Base-by-base conservation (phyloP, 2,113 vertebrate genomes). In the Perognathus longimembris region DNA sequence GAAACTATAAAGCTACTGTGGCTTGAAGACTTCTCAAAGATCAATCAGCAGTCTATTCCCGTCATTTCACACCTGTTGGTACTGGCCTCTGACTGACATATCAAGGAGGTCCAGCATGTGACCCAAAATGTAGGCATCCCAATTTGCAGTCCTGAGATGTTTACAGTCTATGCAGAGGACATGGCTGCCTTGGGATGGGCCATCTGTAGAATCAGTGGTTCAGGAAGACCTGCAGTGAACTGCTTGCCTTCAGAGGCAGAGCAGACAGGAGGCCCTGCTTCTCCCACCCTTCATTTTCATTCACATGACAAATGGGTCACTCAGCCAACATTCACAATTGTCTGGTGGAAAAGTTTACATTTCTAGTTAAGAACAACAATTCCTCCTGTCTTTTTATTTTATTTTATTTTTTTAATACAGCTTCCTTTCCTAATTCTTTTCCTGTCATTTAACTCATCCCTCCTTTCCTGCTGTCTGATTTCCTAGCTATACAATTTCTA, bases 331-430 rank as follows among this genome's bases (percentile, higher is more conserved):
- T 36, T 88, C 93, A 64, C 7, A 70, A n/a, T 94, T 83, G 92
- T 95, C 90, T 88, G 70, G 88, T 93, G 92, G 85, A 95, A 91
- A 97, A 84, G 30, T 5, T 96, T 94, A 70, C 94, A 0, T 93
- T 26, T 91, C 93, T 95, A 71, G 64, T 4, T 63, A 92, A 57
- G 50, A 96, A 97, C 94, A 76, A 3, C 50, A 88, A 61, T 93
- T 92, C 90, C 14, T 92, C 45, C 67, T 83, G 28, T 76, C 70
- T 88, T 87, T 76, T 94, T 54, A 4, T 14, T 54, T 54, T 54
- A 12, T 54, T 54, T 45, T 73, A 63, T 76, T 54, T 54, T 92
- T 93, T 94, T 91, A 74, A 91, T 93, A 94, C n/a, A 84, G 63
- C 54, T 88, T 92, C 83, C 80, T 93, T 83, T n/a, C 93, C 0